phyloP scores from a whole-genome alignment of 2,888 invertebrate genomes.

The Crocallis elinguaria region DNA sequence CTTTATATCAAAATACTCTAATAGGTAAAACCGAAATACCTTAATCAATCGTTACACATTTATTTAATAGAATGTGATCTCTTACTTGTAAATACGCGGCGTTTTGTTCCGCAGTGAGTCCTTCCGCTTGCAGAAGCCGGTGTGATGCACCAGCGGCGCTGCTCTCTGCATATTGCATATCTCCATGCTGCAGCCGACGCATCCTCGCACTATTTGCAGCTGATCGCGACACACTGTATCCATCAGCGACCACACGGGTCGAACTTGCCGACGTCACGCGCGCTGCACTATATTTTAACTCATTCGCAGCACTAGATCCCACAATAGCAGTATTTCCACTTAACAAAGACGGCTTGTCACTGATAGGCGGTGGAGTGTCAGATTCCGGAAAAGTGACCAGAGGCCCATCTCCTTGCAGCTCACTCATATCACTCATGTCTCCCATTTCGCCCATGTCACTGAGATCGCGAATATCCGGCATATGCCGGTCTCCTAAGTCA shows the following conservation, averaged over 20 bases:
- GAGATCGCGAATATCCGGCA: slow-evolving; percentile 78
- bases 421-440: slow-evolving; percentile 80
- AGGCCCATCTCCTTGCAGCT: slow-evolving; percentile 84
- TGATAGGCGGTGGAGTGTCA: slow-evolving; percentile 87
- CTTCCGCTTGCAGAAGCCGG: slow-evolving; percentile 92
- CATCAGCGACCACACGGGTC: slow-evolving; percentile 92
- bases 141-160: slow-evolving; percentile 91
- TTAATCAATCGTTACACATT: background rate
- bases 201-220: slow-evolving; percentile 77
- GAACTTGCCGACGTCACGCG: slow-evolving; percentile 89
- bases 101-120: slow-evolving; percentile 93
- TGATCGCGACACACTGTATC: slow-evolving; percentile 89
- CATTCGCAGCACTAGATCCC: slow-evolving; percentile 84
- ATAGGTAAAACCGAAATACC: background rate
- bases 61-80: slow-evolving; percentile 14
- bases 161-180: slow-evolving; percentile 92
- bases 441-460: slow-evolving; percentile 79
- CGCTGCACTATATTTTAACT: slow-evolving; percentile 93
- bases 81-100: slow-evolving; percentile 92
- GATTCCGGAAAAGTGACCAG: slow-evolving; percentile 93
- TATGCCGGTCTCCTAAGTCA: slow-evolving; percentile 72
- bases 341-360: slow-evolving; percentile 74
- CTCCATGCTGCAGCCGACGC: slow-evolving; percentile 90
- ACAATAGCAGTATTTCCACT: slow-evolving; percentile 72
- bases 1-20: background rate